Evolutionary conservation across 2,888 invertebrate genomes (phyloP), one percentile per base, ranked within the genome.

Genomic region (Arrhopalites spinosus): DNA sequence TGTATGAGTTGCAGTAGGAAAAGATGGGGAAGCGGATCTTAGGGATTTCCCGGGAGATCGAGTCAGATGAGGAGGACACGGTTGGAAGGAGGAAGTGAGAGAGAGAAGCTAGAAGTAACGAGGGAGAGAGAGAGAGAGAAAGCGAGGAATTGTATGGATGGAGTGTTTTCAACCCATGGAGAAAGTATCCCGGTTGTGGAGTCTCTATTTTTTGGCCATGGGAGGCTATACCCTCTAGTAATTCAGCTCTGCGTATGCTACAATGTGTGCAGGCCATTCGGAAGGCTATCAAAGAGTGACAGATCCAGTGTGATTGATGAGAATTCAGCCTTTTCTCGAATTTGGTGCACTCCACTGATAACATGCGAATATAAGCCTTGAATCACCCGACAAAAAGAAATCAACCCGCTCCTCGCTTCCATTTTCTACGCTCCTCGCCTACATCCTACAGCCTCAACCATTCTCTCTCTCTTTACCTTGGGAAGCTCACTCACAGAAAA

Each of bases 261-360:
- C 1, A 27, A 13, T 27, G 47, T 27, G 68, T 20, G 36, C 68
- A 63, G 78, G 74, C 76, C 78, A 76, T 78, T 76, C 71, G 76
- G 67, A 78, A 78, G 76, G 78, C 78, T 78, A 78, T 78, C 78
- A 78, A 78, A 76, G 78, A 76, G 43, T 78, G 78, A 78, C 78
- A 78, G 74, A 76, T 68, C 73, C 74, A 61, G 78, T 66, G 78
- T 78, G 78, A 78, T 78, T 78, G 78, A 78, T 78, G 78, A 78
- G 76, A 74, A 74, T 74, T 71, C 63, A 76, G 76, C 76, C 78
- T 78, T 76, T 75, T 76, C 76, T 71, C 72, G 72, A 76, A 76
- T 76, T 78, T 72, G 73, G 75, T 78, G 75, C 78, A 78, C 75
- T 74, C 64, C 73, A 74, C 76, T 78, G 78, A 78, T 78, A 78